Percentiles rank a stretch among this genome's conserved stretches.
phyloP scores from a whole-genome alignment of 2,113 vertebrate genomes.

The Mormyrus lacerda region DNA sequence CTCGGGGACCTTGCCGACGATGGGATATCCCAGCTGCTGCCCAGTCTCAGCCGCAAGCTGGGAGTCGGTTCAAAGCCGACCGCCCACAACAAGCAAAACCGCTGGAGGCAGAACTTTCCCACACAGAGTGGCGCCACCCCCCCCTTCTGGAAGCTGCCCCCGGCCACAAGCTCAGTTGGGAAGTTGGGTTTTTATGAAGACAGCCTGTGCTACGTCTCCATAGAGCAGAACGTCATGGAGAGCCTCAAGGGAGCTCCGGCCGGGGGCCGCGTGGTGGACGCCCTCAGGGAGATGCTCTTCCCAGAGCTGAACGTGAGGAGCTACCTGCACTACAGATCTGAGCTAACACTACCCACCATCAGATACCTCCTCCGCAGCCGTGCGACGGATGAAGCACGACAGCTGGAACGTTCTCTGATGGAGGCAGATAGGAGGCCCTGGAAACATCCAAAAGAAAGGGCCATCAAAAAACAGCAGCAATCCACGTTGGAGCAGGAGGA shows the following conservation, averaged over 20 bases:
- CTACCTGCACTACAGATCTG: slow-evolving; percentile 61
- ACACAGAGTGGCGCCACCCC: slow-evolving; percentile 35
- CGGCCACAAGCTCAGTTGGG: slow-evolving; percentile 28
- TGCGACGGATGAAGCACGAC: slow-evolving; percentile 46
- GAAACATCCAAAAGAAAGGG: slow-evolving; percentile 23
- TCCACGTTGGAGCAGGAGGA: slow-evolving; percentile 34
- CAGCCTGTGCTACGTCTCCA: slow-evolving; percentile 43
- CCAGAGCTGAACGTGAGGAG: slow-evolving; percentile 61
- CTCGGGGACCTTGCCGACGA: slow-evolving; percentile 61
- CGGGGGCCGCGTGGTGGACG: slow-evolving; percentile 39
- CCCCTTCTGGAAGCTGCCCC: slow-evolving; percentile 35
- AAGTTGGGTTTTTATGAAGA: slow-evolving; percentile 36
- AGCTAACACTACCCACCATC: slow-evolving; percentile 54
- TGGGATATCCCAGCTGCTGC: slow-evolving; percentile 49
- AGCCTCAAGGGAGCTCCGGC: slow-evolving; percentile 38
- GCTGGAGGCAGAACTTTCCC: slow-evolving; percentile 29
- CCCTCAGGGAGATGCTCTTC: slow-evolving; percentile 51
- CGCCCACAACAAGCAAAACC: slow-evolving; percentile 26
- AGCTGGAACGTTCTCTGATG: slow-evolving; percentile 50
- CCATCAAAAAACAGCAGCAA: slow-evolving; percentile 32
- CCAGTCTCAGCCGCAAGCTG: slow-evolving; percentile 36
- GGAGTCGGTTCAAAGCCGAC: slow-evolving; percentile 31
- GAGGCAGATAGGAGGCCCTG: slow-evolving; percentile 40
- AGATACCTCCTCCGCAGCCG: slow-evolving; percentile 46
- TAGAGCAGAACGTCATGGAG: slow-evolving; percentile 45